Evolutionary conservation across 2,888 invertebrate species (phyloP), one percentile per base, ranked within the genome.

Genomic region (Tortrix viridana): DNA sequence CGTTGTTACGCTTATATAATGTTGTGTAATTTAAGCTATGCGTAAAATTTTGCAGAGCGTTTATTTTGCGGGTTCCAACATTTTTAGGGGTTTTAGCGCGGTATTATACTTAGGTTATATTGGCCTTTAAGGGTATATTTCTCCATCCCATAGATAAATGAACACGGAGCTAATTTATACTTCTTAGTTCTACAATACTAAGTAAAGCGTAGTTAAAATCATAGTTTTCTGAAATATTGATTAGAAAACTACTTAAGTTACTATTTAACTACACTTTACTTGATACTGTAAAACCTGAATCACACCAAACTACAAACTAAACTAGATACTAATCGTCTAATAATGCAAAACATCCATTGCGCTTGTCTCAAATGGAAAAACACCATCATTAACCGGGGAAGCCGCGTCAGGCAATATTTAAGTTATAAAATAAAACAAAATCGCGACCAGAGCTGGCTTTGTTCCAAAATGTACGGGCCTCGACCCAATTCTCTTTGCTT

Each of bases 401-500:
- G 75, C 80, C 74, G 71, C 71, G 79, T 82, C 81, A 79, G 79
- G 79, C 71, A 79, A 80, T 79, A 79, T 81, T 85, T 82, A 66
- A 60, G 66, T 81, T 80, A 74, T 74, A 79, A 78, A 84, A 86
- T 85, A 85, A 86, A 86, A 85, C 77, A 86, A 84, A 84, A 82
- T 84, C 77, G 65, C 69, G 72, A 69, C 70, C 77, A 74, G 75
- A 78, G 75, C 80, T 89, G 89, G 89, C 89, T 79, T 75, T 79
- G 79, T 79, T 89, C 89, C 89, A 89, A 86, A 84, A 84, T 77
- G 81, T 81, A 76, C 77, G 74, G 71, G 75, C 74, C 75, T 79
- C 85, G 89, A 89, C 89, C 89, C 80, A 87, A 85, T 88, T 89
- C 85, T 74, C 79, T 77, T 80, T 83, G 82, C 82, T 88, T 87